Conservation (phyloP, 1,140 invertebrate genomes). For the Argopecten irradians region DNA sequence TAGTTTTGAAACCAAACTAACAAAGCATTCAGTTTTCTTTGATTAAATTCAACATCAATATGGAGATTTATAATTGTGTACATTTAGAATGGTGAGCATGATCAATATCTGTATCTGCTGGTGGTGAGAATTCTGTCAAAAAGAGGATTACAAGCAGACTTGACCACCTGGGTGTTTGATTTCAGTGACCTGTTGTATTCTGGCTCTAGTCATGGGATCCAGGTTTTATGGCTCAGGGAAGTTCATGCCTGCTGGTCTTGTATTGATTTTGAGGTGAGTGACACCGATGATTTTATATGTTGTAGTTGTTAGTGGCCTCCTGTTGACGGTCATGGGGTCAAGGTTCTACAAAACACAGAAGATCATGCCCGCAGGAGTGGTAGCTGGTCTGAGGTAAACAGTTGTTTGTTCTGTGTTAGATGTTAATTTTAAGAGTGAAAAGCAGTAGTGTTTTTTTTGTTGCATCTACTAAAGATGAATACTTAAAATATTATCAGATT, state of each 20-base stretch:
- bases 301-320: constrained; percentile 81
- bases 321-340: constrained; percentile 93
- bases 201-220: constrained; percentile 93
- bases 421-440: too few species aligned
- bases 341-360: constrained; percentile 91
- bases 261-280: constrained; percentile 80
- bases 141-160: not conserved
- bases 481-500: too few species aligned
- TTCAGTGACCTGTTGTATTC: constrained; percentile 81
- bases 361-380: constrained; percentile 96
- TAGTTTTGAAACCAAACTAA: too few species aligned
- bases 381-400: constrained; percentile 80
- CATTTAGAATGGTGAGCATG: too few species aligned
- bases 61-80: too few species aligned
- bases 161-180: constrained; percentile 45
- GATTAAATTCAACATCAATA: too few species aligned
- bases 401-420: not conserved
- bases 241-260: constrained; percentile 96
- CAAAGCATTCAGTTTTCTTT: too few species aligned
- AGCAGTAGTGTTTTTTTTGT: too few species aligned
- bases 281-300: constrained; percentile 41
- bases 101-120: too few species aligned
- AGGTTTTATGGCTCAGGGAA: constrained; percentile 91
- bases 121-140: not conserved
- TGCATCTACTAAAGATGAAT: too few species aligned